Percentiles rank a stretch among this genome's conserved stretches.
Conservation (phyloP, 2,888 invertebrate genomes). For the Hyalella azteca region DNA sequence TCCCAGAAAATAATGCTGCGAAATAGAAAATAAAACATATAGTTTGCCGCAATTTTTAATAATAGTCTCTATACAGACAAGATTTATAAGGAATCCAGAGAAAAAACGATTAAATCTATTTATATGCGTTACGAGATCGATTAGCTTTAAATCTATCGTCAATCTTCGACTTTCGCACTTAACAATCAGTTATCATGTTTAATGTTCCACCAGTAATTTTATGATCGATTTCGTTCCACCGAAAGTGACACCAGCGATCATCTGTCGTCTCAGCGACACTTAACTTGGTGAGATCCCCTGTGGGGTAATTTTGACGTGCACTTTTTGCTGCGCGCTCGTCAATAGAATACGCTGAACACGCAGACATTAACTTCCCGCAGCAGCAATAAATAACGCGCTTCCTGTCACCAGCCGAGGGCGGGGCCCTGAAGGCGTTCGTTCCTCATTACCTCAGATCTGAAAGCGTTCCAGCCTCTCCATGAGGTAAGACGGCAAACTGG, state of each 20-base stretch:
- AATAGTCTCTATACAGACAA: too few species aligned
- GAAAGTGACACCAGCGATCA: not conserved
- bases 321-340: not conserved
- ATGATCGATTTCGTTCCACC: not conserved
- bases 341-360: not conserved
- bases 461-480: conserved; percentile 15
- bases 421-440: conserved; percentile 12
- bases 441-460: conserved; percentile 14
- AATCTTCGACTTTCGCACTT: too few species aligned
- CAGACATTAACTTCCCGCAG: too few species aligned
- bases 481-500: conserved; percentile 30
- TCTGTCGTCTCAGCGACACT: not conserved
- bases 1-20: too few species aligned
- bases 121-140: too few species aligned
- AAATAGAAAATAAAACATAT: too few species aligned
- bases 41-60: too few species aligned
- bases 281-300: not conserved
- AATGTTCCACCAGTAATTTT: too few species aligned
- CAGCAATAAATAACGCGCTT: not conserved
- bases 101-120: too few species aligned
- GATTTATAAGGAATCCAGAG: too few species aligned
- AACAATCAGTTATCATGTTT: too few species aligned
- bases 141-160: too few species aligned
- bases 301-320: not conserved
- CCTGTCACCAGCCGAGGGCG: not conserved